Evolutionary conservation across 2,888 invertebrate genomes (phyloP).

Genomic region (Itoplectis maculator): DNA sequence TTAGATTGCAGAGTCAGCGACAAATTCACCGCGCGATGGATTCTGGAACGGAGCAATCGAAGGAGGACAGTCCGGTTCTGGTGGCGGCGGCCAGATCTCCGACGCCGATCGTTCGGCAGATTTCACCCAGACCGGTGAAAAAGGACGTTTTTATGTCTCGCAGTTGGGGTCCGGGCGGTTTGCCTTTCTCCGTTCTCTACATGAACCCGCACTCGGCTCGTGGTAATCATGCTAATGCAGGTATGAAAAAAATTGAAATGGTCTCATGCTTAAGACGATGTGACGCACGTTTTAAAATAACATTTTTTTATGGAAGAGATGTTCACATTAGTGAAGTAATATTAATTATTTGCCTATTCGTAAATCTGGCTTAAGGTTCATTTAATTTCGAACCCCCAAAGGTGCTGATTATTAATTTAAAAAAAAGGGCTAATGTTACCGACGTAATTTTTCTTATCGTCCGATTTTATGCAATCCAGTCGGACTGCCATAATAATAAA

Average conservation of each 20-base stretch:
- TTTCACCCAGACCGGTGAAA: constrained; percentile 74
- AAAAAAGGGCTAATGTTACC: too few species aligned
- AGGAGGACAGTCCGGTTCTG: constrained; percentile 35
- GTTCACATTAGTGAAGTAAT: too few species aligned
- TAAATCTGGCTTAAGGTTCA: too few species aligned
- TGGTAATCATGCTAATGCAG: constrained; percentile 63
- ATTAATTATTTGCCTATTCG: too few species aligned
- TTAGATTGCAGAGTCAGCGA: constrained; percentile 37
- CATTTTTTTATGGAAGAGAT: too few species aligned
- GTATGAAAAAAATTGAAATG: constrained; percentile 34
- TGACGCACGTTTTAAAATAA: too few species aligned
- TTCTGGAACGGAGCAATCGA: constrained; percentile 46
- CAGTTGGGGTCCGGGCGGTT: constrained; percentile 86
- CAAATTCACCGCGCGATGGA: constrained; percentile 48
- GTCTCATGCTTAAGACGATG: too few species aligned
- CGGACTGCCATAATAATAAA: too few species aligned
- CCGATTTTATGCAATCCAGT: too few species aligned
- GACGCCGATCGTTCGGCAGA: constrained; percentile 60
- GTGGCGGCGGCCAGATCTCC: constrained; percentile 52
- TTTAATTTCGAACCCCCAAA: too few species aligned
- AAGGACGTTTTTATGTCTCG: constrained; percentile 85
- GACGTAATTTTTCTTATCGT: too few species aligned
- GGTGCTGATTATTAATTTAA: too few species aligned
- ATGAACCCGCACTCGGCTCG: constrained; percentile 81
- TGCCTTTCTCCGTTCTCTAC: constrained; percentile 86